Evolutionary conservation across 1,140 invertebrate species (phyloP).

Genomic region (Pinna nobilis): DNA sequence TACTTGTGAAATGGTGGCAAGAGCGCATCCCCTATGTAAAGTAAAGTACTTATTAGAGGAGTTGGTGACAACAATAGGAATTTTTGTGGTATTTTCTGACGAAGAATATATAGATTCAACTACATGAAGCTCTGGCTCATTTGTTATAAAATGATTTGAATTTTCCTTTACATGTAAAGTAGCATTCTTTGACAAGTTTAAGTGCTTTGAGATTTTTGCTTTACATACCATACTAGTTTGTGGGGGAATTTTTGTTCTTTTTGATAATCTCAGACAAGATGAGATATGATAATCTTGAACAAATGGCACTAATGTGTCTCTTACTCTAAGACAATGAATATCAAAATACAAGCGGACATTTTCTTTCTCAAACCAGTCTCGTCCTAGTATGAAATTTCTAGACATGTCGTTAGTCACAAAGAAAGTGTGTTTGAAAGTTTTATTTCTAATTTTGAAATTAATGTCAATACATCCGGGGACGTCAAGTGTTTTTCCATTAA

Average conservation of each 20-base stretch:
- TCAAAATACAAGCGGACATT: conserved; percentile 26
- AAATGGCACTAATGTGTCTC: conserved; percentile 31
- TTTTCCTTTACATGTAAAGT: neutral
- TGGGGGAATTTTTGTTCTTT: conserved; percentile 10
- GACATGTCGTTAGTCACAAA: conserved; percentile 11
- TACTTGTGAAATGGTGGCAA: conserved; percentile 4
- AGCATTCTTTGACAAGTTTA: neutral
- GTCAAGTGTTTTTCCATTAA: conserved; percentile 20
- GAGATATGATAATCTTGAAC: conserved; percentile 38
- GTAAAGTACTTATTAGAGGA: conserved; percentile 9
- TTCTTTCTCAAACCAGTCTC: conserved; percentile 16
- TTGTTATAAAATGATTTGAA: conserved; percentile 2
- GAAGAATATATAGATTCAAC: conserved; percentile 13
- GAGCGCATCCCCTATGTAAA: conserved; percentile 13
- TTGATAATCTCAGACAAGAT: conserved; percentile 1
- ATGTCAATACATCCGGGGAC: conserved; percentile 11
- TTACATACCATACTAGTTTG: conserved; percentile 23
- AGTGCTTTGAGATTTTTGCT: neutral
- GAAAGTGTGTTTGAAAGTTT: conserved; percentile 10
- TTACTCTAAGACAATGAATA: conserved; percentile 8
- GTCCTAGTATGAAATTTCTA: conserved; percentile 27
- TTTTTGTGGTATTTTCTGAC: neutral
- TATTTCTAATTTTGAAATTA: conserved; percentile 23
- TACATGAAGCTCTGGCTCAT: conserved; percentile 25
- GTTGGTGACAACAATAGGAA: conserved; percentile 33